These are phyloP conservation scores for Bryconaethiops microstoma DNA, from an alignment of 2,797 vertebrate genomes.

Conservation along the genomic window DNA sequence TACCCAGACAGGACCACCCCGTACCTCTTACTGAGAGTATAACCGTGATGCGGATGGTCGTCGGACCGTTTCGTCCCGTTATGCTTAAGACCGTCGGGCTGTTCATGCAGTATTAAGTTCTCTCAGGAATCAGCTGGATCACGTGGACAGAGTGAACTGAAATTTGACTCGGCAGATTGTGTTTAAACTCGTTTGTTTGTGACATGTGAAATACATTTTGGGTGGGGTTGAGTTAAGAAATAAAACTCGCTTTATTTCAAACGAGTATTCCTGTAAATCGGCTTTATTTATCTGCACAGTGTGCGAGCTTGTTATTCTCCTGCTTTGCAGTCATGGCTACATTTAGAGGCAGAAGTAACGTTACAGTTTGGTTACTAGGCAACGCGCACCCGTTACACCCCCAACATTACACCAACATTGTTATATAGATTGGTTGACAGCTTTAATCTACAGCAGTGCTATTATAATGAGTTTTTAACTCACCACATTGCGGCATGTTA, in stretches of 20 bases:
- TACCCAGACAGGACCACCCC: background rate
- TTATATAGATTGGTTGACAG: background rate
- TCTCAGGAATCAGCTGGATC: background rate
- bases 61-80: background rate
- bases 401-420: background rate
- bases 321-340: background rate
- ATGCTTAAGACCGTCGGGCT: too few species aligned
- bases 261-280: background rate
- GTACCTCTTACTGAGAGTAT: background rate
- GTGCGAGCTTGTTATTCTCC: background rate
- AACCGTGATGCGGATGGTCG: background rate
- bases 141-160: conserved; percentile 17
- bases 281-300: background rate
- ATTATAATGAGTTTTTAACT: background rate
- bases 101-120: background rate
- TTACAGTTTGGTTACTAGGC: background rate
- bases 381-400: background rate
- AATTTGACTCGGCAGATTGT: background rate
- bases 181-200: background rate
- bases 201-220: background rate
- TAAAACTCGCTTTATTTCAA: too few species aligned
- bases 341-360: background rate
- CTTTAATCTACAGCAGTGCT: background rate
- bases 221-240: background rate
- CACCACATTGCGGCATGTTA: background rate